Conservation (phyloP, 2,113 vertebrate species). For the Mohoua ochrocephala region DNA sequence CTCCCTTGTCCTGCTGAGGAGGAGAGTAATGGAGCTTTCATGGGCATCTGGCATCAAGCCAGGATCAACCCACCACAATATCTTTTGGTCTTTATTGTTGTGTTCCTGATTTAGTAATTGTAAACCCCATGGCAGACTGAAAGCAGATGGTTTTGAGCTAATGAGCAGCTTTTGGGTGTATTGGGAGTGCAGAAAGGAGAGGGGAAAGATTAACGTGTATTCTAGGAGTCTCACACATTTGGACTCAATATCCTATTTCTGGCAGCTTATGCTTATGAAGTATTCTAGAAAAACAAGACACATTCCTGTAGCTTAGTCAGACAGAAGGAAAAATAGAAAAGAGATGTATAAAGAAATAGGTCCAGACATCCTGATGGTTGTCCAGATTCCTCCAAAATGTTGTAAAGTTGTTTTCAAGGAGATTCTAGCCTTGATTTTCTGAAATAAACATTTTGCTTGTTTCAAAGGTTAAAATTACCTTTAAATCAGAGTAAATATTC, state of each 20-base stretch:
- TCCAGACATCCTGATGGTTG: not conserved
- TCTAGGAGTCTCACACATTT: not conserved
- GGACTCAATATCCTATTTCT: not conserved
- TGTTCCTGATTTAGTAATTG: not conserved
- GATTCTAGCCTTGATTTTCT: not conserved
- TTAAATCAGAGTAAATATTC: not conserved
- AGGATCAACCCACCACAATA: not conserved
- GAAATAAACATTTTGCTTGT: not conserved
- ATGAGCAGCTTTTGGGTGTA: not conserved
- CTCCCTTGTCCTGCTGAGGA: not conserved
- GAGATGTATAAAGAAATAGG: not conserved
- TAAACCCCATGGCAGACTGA: not conserved
- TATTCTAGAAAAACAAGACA: not conserved
- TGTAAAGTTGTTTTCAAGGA: not conserved
- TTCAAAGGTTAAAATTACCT: not conserved
- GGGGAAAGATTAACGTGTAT: not conserved
- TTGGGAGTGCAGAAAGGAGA: not conserved
- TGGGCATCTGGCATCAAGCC: not conserved
- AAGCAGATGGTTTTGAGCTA: not conserved
- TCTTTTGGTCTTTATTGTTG: not conserved
- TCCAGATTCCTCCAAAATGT: not conserved
- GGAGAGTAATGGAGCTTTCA: not conserved
- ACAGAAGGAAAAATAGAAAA: not conserved
- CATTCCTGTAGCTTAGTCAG: not conserved
- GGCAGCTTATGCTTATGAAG: not conserved